Percentiles rank a stretch among this genome's conserved stretches.
Evolutionary conservation across 2,888 invertebrate species (phyloP).

Genomic region (Drosophila maculinotata): DNA sequence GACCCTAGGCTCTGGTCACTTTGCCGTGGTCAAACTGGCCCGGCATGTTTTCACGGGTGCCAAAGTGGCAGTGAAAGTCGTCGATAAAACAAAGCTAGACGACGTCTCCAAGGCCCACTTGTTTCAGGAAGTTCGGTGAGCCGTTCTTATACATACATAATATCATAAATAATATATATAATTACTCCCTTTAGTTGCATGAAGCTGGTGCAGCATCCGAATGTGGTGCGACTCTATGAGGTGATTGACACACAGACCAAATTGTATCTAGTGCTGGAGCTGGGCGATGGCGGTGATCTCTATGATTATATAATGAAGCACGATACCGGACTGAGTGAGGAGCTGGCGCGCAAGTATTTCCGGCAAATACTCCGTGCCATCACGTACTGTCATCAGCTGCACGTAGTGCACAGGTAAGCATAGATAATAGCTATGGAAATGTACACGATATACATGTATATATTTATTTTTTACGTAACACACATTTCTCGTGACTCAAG

Average conservation of each 20-base stretch:
- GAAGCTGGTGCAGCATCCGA: conserved; percentile 99
- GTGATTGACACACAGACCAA: conserved; percentile 99
- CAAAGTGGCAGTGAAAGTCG: conserved; percentile 98
- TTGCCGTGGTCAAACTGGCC: conserved; percentile 99
- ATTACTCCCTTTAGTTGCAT: conserved; percentile 90
- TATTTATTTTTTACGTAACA: conserved; percentile 61
- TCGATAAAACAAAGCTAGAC: conserved; percentile 99
- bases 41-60: conserved; percentile 99
- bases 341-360: conserved; percentile 95
- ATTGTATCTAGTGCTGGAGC: conserved; percentile 97
- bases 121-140: conserved; percentile 93
- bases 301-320: conserved; percentile 99
- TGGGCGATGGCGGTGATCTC: conserved; percentile 99
- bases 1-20: conserved; percentile 98
- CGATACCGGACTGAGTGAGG: conserved; percentile 93
- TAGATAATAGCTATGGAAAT: conserved; percentile 7
- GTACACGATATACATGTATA: background rate
- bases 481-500: conserved; percentile 84
- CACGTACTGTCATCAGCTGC: conserved; percentile 97
- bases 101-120: conserved; percentile 97
- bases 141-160: background rate
- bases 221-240: conserved; percentile 98
- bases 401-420: conserved; percentile 87
- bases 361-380: conserved; percentile 98
- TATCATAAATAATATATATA: background rate